Percentiles rank a stretch among this genome's conserved stretches.
Evolutionary conservation across 2,797 vertebrate species (phyloP).

Genomic region (Columba guinea): DNA sequence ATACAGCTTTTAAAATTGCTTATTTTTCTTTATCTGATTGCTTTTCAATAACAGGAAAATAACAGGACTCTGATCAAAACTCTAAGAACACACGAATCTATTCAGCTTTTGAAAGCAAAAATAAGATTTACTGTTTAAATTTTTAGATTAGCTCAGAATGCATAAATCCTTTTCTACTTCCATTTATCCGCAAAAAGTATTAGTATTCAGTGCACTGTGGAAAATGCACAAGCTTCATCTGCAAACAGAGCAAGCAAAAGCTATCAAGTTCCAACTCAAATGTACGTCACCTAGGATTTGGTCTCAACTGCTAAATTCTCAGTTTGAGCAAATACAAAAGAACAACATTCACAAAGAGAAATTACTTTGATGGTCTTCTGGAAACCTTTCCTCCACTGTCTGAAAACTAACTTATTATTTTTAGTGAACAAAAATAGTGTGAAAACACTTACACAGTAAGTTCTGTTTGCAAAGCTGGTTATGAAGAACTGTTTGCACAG

Average conservation of each 20-base stretch:
- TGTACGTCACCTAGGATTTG: neutral
- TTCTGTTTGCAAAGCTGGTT: neutral
- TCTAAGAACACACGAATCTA: neutral
- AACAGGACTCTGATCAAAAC: neutral
- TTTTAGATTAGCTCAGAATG: neutral
- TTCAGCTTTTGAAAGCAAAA: neutral
- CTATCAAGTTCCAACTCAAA: neutral
- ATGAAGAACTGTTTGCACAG: neutral
- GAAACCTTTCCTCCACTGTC: neutral
- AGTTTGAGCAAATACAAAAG: neutral
- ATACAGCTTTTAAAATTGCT: neutral
- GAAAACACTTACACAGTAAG: neutral
- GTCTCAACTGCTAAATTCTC: neutral
- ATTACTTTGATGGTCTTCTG: neutral
- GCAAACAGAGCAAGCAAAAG: neutral
- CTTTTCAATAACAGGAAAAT: neutral
- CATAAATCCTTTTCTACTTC: neutral
- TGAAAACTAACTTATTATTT: neutral
- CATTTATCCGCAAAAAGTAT: neutral
- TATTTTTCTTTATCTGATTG: neutral
- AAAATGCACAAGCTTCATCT: neutral
- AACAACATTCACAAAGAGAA: neutral
- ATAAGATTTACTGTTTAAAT: conserved; percentile 3
- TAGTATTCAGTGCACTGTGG: neutral
- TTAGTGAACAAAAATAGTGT: neutral